Base-by-base conservation (phyloP, 2,113 vertebrate species). In the Anguilla japonica region DNA sequence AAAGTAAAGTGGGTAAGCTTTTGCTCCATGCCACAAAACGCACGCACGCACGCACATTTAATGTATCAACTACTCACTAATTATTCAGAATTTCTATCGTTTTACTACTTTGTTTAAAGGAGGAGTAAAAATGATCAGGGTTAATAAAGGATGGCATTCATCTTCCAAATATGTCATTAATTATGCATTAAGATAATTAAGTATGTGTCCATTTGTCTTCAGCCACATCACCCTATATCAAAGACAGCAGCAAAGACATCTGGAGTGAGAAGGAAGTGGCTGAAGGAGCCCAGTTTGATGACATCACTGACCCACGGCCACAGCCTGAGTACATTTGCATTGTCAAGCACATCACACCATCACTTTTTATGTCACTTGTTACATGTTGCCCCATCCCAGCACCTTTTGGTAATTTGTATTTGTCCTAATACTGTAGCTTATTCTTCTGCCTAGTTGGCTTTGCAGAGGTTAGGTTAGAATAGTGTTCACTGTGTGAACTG, bases 201-300 rank as follows among this genome's bases (percentile, higher is more conserved):
- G 29, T 63, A n/a, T 40, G 16, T 34, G 7, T 79, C 78, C 0
- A 0, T 57, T 40, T 26, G 8, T 41, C 40, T 3, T 85, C 15
- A 75, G 40, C 53, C 50, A 81, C 67, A 88, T 20, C 9, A 13
- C 22, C 81, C 20, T 88, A 88, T 40, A 34, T n/a, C 0, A 92
- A 93, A 88, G 94, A 92, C 91, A 92, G 90, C 84, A 92, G 15
- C 16, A 96, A 97, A 90, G 90, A 93, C n/a, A 99, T 99, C 88
- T 99, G 98, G 98, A 93, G 91, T 46, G 87, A 94, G 83, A 96
- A 96, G 8, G 98, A 99, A 41, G 94, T 98, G 84, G 85, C 94
- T 20, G 97, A 97, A 87, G 97, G 95, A 39, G 94, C 94, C 81
- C 96, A 97, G 87, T 96, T 95, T 88, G 96, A 97, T 34, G 98